These are phyloP conservation scores for Apostichopus californicus DNA, from an alignment of 35 echinoderm and acorn worm genomes.

Conservation along the genomic window DNA sequence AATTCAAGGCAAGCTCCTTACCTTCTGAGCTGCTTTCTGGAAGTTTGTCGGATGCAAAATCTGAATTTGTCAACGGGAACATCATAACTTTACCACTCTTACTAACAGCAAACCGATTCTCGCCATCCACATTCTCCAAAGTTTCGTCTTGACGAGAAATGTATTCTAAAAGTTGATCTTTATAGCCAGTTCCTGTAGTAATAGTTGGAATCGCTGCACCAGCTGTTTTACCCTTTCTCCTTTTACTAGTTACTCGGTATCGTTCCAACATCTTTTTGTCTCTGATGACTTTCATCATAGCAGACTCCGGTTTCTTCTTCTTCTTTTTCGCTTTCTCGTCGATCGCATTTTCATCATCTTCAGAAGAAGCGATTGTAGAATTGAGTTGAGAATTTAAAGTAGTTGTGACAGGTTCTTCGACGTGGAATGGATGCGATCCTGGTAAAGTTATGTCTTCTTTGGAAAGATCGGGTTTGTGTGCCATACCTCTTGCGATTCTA, in stretches of 20 bases:
- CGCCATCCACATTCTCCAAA: neutral
- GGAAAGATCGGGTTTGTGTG: too few relatives aligned
- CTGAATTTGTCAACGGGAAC: conserved; percentile 17
- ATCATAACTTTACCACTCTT: conserved; percentile 42
- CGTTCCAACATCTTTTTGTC: conserved; percentile 46
- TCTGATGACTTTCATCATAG: conserved; percentile 23
- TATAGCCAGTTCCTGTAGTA: neutral
- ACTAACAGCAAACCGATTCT: conserved; percentile 35
- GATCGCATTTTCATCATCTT: neutral
- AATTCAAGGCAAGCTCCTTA: neutral
- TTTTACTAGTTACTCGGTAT: neutral
- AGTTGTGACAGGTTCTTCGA: neutral
- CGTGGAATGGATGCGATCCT: neutral
- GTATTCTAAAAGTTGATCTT: conserved; percentile 38
- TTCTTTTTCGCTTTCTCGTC: neutral
- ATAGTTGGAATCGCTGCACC: neutral
- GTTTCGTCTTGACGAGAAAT: conserved; percentile 43
- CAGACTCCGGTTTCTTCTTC: conserved; percentile 9
- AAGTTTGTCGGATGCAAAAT: too few relatives aligned
- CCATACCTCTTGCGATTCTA: too few relatives aligned
- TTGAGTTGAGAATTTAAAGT: neutral
- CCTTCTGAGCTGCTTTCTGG: neutral
- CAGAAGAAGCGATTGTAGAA: neutral
- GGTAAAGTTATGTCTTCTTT: neutral
- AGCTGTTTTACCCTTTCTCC: neutral